Conservation (phyloP, 2,113 vertebrate species). For the Motacilla tschutschensis region DNA sequence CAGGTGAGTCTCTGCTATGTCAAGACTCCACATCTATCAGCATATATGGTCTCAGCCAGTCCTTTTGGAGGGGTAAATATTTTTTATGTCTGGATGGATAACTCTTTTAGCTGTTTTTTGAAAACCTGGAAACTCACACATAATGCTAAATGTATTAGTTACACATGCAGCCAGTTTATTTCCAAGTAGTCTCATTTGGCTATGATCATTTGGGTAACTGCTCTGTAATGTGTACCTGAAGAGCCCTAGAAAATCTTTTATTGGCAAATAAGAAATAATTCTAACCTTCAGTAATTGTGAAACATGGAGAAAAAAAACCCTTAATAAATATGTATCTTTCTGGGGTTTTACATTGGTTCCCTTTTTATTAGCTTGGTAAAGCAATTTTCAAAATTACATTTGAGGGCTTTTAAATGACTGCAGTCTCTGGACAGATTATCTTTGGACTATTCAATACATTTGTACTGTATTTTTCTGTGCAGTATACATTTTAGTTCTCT, state of each 20-base stretch:
- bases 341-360: neutral
- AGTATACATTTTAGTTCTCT: neutral
- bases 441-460: neutral
- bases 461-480: neutral
- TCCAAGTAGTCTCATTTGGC: neutral
- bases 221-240: neutral
- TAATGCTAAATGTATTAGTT: neutral
- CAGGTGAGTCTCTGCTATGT: neutral
- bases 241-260: neutral
- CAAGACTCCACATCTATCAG: neutral
- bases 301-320: neutral
- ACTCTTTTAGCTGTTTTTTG: neutral
- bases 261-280: neutral
- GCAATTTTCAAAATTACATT: constrained; percentile 15
- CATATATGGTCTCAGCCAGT: neutral
- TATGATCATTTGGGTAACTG: neutral
- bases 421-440: neutral
- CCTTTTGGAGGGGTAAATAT: neutral
- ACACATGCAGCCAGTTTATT: neutral
- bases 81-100: neutral
- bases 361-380: constrained; percentile 15
- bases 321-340: neutral
- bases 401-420: neutral
- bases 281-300: neutral
- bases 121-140: neutral